These are phyloP conservation scores for Vesta saturnalis DNA, from an alignment of 2,888 invertebrate genomes.

Conservation along the genomic window DNA sequence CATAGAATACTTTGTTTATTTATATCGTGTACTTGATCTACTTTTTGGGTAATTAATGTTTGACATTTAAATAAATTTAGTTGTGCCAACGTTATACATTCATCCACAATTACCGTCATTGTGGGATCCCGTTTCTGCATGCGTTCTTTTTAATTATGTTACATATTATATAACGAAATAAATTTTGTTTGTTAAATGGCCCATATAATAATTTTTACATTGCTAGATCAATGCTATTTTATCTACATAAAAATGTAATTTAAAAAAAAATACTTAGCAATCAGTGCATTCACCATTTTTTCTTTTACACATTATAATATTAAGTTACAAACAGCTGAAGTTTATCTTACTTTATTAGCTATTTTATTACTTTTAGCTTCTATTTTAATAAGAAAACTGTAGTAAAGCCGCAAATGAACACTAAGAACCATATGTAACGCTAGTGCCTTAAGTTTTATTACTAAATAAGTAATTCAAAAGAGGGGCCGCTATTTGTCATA, in stretches of 20 bases:
- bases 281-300: neutral
- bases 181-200: too few species aligned
- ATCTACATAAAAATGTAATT: too few species aligned
- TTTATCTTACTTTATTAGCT: neutral
- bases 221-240: too few species aligned
- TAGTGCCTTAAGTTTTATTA: neutral
- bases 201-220: neutral
- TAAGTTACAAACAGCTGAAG: neutral
- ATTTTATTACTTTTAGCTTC: neutral
- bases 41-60: constrained; percentile 8
- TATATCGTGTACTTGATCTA: constrained; percentile 10
- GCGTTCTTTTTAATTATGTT: neutral
- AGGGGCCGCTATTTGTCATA: neutral
- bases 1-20: neutral
- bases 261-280: too few species aligned
- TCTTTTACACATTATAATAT: neutral
- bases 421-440: neutral
- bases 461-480: neutral
- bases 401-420: constrained; percentile 3
- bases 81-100: neutral
- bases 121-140: neutral
- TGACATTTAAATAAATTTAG: constrained; percentile 14
- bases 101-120: constrained; percentile 8
- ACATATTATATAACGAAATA: neutral
- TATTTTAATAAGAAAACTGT: neutral